A percentile compares a stretch with the other conserved stretches of the same genome.
phyloP scores from a whole-genome alignment of 2,888 invertebrate species.

The Deilephila porcellus region DNA sequence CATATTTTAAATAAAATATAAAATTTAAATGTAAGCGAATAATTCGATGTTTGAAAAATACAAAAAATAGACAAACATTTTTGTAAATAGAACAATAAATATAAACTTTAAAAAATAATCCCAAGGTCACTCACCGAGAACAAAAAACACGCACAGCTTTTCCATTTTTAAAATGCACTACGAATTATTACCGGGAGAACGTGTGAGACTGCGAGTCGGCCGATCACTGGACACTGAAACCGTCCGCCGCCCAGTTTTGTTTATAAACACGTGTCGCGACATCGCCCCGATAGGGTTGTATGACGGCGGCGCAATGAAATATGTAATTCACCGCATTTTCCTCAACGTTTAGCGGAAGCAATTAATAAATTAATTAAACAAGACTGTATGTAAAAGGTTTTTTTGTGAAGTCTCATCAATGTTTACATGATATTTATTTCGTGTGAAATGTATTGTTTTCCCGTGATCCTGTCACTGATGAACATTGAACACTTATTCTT shows the following conservation, averaged over 20 bases:
- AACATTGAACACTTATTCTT: no score
- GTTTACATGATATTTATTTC: no score
- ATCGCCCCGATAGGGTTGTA: conserved; percentile 19
- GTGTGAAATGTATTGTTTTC: no score
- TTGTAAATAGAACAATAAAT: neutral
- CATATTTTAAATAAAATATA: no score
- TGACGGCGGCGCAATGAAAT: conserved; percentile 3
- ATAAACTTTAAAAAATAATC: neutral
- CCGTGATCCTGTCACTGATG: no score
- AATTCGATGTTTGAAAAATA: no score
- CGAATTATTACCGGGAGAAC: conserved; percentile 26
- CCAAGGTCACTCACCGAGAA: conserved; percentile 56
- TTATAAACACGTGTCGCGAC: conserved; percentile 48
- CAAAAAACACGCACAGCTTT: conserved; percentile 50
- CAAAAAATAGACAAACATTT: no score
- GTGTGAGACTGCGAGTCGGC: conserved; percentile 35
- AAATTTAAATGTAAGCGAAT: no score
- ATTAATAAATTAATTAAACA: conserved; percentile 2
- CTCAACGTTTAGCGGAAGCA: neutral
- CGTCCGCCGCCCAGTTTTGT: conserved; percentile 39
- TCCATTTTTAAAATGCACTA: conserved; percentile 48
- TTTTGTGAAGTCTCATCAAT: neutral
- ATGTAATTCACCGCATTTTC: conserved; percentile 13
- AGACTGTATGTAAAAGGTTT: neutral
- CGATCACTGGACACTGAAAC: conserved; percentile 41